Evolutionary conservation across 2,888 invertebrate genomes (phyloP).

Genomic region (Drosophila mercatorum): DNA sequence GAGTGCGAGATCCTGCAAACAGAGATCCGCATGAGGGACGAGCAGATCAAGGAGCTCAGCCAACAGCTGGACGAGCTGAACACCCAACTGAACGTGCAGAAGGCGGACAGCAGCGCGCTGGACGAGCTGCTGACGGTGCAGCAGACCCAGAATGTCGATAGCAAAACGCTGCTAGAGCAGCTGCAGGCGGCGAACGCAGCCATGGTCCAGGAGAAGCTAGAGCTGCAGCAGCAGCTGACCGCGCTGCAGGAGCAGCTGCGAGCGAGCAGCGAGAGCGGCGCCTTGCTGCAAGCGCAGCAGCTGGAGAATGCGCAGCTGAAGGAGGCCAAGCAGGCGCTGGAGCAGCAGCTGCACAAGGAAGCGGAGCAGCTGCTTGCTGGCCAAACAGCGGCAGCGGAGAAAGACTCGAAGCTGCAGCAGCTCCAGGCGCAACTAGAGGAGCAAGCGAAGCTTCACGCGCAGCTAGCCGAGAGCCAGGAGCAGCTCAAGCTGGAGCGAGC

Average conservation of each 20-base stretch:
- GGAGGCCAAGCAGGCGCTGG: slow-evolving; percentile 2
- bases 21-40: slow-evolving; percentile 71
- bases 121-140: slow-evolving; percentile 75
- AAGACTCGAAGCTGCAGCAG: slow-evolving; percentile 7
- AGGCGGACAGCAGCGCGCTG: slow-evolving; percentile 74
- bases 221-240: slow-evolving; percentile 23
- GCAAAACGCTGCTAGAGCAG: slow-evolving; percentile 47
- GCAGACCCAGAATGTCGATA: slow-evolving; percentile 48
- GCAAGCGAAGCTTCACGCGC: slow-evolving; percentile 9
- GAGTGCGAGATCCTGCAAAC: slow-evolving; percentile 73
- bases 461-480: slow-evolving; percentile 13
- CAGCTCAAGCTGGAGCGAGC: slow-evolving; percentile 9
- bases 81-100: slow-evolving; percentile 73
- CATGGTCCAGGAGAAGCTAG: slow-evolving; percentile 6
- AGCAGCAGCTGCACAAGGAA: slow-evolving; percentile 7
- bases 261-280: slow-evolving; percentile 18
- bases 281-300: slow-evolving; percentile 12
- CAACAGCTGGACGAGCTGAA: slow-evolving; percentile 69
- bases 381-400: not conserved
- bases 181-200: slow-evolving; percentile 69
- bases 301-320: slow-evolving; percentile 13
- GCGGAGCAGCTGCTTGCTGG: not conserved
- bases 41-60: slow-evolving; percentile 64
- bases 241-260: slow-evolving; percentile 21
- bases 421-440: slow-evolving; percentile 20